These are phyloP conservation scores for Psylliodes chrysocephalus DNA, from an alignment of 2,888 invertebrate species.

Conservation along the genomic window DNA sequence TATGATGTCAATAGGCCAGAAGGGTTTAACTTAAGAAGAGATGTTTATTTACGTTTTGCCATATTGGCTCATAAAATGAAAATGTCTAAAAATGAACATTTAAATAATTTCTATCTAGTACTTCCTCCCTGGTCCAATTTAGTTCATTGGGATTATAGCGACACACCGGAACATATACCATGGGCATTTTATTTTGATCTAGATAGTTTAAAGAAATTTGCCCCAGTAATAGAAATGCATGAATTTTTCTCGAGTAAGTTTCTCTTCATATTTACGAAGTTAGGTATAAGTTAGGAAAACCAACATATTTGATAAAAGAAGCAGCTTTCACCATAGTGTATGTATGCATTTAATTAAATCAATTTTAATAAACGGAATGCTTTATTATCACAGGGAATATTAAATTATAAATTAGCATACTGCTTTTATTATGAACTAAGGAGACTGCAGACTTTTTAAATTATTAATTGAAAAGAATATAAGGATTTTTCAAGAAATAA, in stretches of 20 bases:
- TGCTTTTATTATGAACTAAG: too few species aligned
- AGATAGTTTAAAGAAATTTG: slow-evolving; percentile 77
- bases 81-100: slow-evolving; percentile 61
- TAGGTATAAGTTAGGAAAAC: too few species aligned
- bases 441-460: too few species aligned
- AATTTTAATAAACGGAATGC: too few species aligned
- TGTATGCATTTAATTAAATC: too few species aligned
- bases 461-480: too few species aligned
- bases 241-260: slow-evolving; percentile 78
- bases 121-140: slow-evolving; percentile 93
- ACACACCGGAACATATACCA: slow-evolving; percentile 71
- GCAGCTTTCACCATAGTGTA: too few species aligned
- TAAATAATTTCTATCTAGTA: slow-evolving; percentile 73
- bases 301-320: too few species aligned
- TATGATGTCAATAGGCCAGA: slow-evolving; percentile 96
- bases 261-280: too few species aligned
- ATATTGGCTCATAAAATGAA: slow-evolving; percentile 79
- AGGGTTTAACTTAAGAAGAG: slow-evolving; percentile 95
- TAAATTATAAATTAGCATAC: too few species aligned
- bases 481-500: too few species aligned
- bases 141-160: slow-evolving; percentile 84
- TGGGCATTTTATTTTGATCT: slow-evolving; percentile 92
- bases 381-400: too few species aligned
- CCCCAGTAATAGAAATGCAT: slow-evolving; percentile 88
- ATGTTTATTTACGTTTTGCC: slow-evolving; percentile 94